Base-by-base conservation (phyloP, 2,797 vertebrate species). In the Myotis vivesi region DNA sequence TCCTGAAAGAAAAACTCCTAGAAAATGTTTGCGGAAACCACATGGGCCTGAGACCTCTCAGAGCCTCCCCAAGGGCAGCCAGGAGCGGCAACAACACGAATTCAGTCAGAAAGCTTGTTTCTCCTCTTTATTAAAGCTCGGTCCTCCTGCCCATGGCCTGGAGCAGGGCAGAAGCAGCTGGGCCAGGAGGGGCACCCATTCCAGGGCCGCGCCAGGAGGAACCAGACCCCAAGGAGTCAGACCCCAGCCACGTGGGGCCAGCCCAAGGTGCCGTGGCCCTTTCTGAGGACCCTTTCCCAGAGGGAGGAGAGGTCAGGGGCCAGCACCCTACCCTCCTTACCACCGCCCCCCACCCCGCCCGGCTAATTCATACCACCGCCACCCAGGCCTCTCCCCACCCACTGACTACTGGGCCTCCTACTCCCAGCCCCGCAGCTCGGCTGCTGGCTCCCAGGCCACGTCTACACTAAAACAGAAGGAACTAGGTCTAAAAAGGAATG, bases 91-190 rank as follows among this genome's bases (percentile, higher is more conserved):
- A 94, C 69, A 90, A 81, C 89, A 94, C 0, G 72, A 93, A 72
- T 79, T 69, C 92, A 97, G 68, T 36, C 91, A 41, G 36, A 77
- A 71, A 75, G 57, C 87, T 92, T 10, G 0, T 93, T 96, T 95
- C 94, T 95, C 93, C 20, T 96, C 92, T 97, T 97, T 97, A 97
- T 97, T 97, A 96, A 97, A 97, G 96, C 97, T 95, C 88, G 76
- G 85, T 92, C 85, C 91, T 94, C 93, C 89, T 90, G 92, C 85
- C 2, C 0, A 76, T 15, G 9, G 55, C 55, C 36, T 41, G 3
- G 49, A n/a, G 36, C 36, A 49, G 84, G 87, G 36, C 55, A 36
- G 83, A 22, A 79, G 79, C 68, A 16, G 41, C 55, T 33, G 64
- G 51, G 53, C n/a, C 30, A 33, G 8, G 53, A 12, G 38, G n/a